These are phyloP conservation scores for Drosophila pseudotalamancana DNA, from an alignment of 2,888 invertebrate species.

Conservation along the genomic window DNA sequence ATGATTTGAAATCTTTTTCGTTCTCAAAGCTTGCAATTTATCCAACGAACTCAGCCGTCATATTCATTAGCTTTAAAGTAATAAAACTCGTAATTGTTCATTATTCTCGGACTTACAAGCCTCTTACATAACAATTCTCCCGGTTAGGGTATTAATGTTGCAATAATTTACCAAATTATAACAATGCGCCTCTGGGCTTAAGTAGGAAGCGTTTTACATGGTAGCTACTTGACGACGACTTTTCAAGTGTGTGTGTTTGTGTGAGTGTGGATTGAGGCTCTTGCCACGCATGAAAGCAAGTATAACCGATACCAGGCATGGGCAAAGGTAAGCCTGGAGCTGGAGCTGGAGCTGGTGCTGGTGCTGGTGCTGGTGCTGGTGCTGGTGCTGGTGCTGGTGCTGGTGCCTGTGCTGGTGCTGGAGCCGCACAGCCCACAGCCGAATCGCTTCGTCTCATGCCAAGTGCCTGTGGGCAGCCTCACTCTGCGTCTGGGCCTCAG, in stretches of 20 bases:
- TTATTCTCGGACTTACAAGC: not conserved
- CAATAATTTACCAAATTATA: slow-evolving; percentile 64
- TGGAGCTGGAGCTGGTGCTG: slow-evolving; percentile 22
- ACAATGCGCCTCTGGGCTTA: slow-evolving; percentile 57
- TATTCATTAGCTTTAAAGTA: no score
- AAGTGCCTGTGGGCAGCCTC: slow-evolving; percentile 71
- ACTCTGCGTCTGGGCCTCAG: slow-evolving; percentile 34
- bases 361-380: no score
- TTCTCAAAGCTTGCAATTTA: not conserved
- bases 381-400: slow-evolving; percentile 26
- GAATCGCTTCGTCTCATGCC: slow-evolving; percentile 62
- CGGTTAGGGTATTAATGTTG: slow-evolving; percentile 43
- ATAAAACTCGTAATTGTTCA: not conserved
- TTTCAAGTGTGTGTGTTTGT: slow-evolving; percentile 19
- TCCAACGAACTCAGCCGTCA: no score
- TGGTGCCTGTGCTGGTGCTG: slow-evolving; percentile 24
- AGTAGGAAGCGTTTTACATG: slow-evolving; percentile 71
- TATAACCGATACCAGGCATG: slow-evolving; percentile 33
- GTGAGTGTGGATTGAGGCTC: slow-evolving; percentile 32
- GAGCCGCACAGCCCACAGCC: slow-evolving; percentile 60
- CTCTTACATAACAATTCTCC: slow-evolving; percentile 29
- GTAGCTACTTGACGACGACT: slow-evolving; percentile 68
- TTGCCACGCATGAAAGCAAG: slow-evolving; percentile 66
- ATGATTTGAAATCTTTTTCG: not conserved
- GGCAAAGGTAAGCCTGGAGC: slow-evolving; percentile 11